Conservation (phyloP, 2,113 vertebrate genomes). For the Acanthisitta chloris region DNA sequence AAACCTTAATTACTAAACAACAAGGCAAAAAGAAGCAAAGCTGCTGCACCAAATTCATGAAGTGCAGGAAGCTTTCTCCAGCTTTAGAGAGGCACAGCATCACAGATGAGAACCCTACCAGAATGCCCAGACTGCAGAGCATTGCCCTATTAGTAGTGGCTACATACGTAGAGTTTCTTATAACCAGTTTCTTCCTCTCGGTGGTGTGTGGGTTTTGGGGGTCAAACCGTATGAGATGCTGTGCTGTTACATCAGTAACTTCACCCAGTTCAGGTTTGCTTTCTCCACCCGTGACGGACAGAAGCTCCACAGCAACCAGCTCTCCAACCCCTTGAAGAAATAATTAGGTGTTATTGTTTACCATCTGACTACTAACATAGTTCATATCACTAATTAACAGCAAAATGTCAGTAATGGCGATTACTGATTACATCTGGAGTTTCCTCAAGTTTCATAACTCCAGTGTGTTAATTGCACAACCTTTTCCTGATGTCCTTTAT, state of each 20-base stretch:
- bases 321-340: slow-evolving; percentile 81
- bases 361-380: background rate
- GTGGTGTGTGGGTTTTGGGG: slow-evolving; percentile 76
- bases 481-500: background rate
- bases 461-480: background rate
- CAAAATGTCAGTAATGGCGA: background rate
- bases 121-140: background rate
- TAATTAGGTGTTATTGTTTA: background rate
- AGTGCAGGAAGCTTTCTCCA: background rate
- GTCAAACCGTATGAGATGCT: slow-evolving; percentile 82
- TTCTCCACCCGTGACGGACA: slow-evolving; percentile 76
- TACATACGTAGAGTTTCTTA: slow-evolving; percentile 85
- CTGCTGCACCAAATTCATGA: background rate
- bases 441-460: background rate
- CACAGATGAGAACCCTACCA: background rate
- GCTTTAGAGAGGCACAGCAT: background rate
- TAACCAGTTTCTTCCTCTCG: slow-evolving; percentile 72
- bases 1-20: background rate
- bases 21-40: background rate
- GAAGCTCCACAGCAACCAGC: slow-evolving; percentile 79
- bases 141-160: background rate
- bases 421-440: background rate
- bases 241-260: slow-evolving; percentile 75
- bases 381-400: background rate
- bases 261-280: slow-evolving; percentile 72